Evolutionary conservation across 2,888 invertebrate species (phyloP).

Genomic region (Spodoptera exigua): DNA sequence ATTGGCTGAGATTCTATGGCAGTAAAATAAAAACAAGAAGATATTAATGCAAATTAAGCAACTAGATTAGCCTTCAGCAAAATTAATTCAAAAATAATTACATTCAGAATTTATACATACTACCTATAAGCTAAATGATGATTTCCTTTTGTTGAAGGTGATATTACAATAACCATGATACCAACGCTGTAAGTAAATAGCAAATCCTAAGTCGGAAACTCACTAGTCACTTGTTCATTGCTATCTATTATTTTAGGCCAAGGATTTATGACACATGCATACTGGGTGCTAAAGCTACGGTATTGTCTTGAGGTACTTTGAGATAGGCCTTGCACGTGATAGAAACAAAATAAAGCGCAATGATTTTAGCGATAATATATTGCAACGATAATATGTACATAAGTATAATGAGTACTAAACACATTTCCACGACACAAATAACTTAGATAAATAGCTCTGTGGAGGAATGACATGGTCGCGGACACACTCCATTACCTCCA

Average conservation of each 20-base stretch:
- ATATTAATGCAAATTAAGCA: conserved; percentile 15
- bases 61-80: conserved; percentile 9
- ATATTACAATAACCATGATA: conserved; percentile 29
- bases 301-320: conserved; percentile 33
- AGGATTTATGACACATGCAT: conserved; percentile 56
- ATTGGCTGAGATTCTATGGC: too few species aligned
- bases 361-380: conserved; percentile 18
- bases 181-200: conserved; percentile 25
- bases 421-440: conserved; percentile 52
- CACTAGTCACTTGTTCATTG: conserved; percentile 36
- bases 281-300: conserved; percentile 19
- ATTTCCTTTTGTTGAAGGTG: conserved; percentile 26
- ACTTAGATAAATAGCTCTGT: conserved; percentile 53
- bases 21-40: neutral
- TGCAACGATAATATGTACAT: conserved; percentile 36
- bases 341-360: conserved; percentile 35
- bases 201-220: conserved; percentile 49
- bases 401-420: conserved; percentile 27
- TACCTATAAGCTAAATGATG: conserved; percentile 13
- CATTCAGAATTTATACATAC: conserved; percentile 20
- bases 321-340: conserved; percentile 37
- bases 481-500: conserved; percentile 79
- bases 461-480: conserved; percentile 56
- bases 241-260: conserved; percentile 54
- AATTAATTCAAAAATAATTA: conserved; percentile 1